Evolutionary conservation across 2,113 vertebrate genomes (phyloP).

Genomic region (Labrus mixtus): DNA sequence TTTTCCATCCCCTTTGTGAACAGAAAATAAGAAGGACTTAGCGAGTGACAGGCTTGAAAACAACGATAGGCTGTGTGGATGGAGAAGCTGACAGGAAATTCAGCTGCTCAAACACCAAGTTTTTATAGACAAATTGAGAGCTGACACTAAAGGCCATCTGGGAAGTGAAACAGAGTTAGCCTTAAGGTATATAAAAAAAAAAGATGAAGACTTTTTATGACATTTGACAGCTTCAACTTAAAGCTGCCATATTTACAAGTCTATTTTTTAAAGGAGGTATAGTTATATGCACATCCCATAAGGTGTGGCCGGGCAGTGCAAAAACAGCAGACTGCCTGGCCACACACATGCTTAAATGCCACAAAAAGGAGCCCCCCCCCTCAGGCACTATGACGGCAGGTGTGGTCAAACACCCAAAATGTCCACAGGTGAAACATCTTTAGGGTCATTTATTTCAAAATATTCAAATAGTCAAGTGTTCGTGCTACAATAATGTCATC

Average conservation of each 20-base stretch:
- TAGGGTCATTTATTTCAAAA: too few species aligned
- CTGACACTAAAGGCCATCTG: neutral
- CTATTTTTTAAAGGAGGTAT: neutral
- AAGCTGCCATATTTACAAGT: neutral
- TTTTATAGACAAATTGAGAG: neutral
- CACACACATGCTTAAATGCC: too few species aligned
- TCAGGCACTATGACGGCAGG: too few species aligned
- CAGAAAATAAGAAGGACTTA: slow-evolving; percentile 13
- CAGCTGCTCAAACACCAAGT: slow-evolving; percentile 23
- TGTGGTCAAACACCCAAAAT: too few species aligned
- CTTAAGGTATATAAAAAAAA: neutral
- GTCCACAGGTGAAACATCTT: too few species aligned
- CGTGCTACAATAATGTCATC: too few species aligned
- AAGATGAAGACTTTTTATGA: neutral
- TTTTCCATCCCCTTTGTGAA: slow-evolving; percentile 15
- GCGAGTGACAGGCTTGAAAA: slow-evolving; percentile 22
- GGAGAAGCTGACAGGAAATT: neutral
- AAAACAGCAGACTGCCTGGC: too few species aligned
- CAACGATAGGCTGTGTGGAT: slow-evolving; percentile 25
- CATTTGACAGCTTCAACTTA: neutral
- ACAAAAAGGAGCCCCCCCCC: too few species aligned
- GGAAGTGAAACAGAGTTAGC: neutral
- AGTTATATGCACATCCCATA: too few species aligned
- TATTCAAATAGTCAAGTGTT: too few species aligned
- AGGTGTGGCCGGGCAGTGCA: too few species aligned